Base-by-base conservation (phyloP, 2,797 vertebrate genomes). In the Ptychadena robeensis region DNA sequence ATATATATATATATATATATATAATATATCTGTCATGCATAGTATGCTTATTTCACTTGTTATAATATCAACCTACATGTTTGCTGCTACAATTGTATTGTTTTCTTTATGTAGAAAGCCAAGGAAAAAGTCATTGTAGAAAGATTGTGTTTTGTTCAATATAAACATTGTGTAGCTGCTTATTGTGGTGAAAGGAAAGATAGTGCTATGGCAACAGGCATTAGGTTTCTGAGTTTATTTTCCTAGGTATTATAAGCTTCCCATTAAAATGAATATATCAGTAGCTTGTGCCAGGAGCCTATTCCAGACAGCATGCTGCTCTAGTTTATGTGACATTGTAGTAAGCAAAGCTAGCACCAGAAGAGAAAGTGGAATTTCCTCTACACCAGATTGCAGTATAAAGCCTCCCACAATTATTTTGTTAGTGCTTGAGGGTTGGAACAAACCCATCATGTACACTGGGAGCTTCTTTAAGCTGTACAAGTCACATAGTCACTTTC, bases 311-410 rank as follows among this genome's bases (percentile, higher is more conserved):
- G 44, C 18, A 22, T 53, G 44, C 44, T 53, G 44, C 18, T 53
- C 44, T 30, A 80, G 15, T 22, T 65, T 82, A 85, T 67, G 75
- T 88, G 88, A 86, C 57, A 57, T 6, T 71, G 31, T 79, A 80
- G 81, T 86, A 4, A 53, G 18, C 18, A 53, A 53, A 53, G 44
- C 18, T 53, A 22, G 6, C 15, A 22, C 44, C 3, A n/a, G 18
- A 6, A 53, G 15, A 53, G 22, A 53, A 6, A 53, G 8, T 53
- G 6, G 5, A 53, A 7, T 8, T 53, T 53, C 2, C 18, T 18
- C 8, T 53, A 53, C 6, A 5, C 10, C 1, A 18, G 4, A n/a
- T n/a, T 22, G 44, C 44, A 53, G 44, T 6, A 53, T 22, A 53
- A 53, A 53, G 44, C 15, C 18, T 1, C 44, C 44, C 1, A 22